Evolutionary conservation across 2,888 invertebrate species (phyloP).

Genomic region (Dolichomitus sp.): DNA sequence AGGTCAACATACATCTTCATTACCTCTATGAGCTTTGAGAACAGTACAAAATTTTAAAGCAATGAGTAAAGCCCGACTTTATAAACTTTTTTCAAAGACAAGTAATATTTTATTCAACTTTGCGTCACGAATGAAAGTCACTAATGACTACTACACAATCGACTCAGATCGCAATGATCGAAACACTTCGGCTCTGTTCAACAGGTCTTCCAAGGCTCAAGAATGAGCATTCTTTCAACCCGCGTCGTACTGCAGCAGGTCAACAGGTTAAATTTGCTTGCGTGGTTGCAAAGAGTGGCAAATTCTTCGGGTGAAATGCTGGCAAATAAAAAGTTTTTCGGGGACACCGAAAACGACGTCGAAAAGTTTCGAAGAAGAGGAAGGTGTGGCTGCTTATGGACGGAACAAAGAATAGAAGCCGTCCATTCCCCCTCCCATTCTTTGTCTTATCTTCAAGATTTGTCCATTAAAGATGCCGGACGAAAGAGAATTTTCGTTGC

Average conservation of each 20-base stretch:
- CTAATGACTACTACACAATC: neutral
- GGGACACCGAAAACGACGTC: constrained; percentile 16
- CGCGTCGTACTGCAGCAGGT: constrained; percentile 24
- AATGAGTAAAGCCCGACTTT: too few species aligned
- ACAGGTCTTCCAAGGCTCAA: constrained; percentile 50
- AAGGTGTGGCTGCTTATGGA: constrained; percentile 41
- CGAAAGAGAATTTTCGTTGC: constrained; percentile 22
- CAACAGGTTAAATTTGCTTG: constrained; percentile 68
- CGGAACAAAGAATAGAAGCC: constrained; percentile 5
- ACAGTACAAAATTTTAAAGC: too few species aligned
- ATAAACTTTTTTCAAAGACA: too few species aligned
- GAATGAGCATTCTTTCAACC: constrained; percentile 45
- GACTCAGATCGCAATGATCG: constrained; percentile 4
- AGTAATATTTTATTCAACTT: too few species aligned
- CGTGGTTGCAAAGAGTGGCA: constrained; percentile 46
- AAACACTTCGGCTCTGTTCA: constrained; percentile 29
- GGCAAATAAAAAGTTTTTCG: constrained; percentile 60
- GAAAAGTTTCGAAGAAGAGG: constrained; percentile 34
- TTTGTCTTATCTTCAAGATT: constrained; percentile 26
- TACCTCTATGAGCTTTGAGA: too few species aligned
- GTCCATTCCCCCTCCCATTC: constrained; percentile 9
- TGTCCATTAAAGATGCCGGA: constrained; percentile 31
- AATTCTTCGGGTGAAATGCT: constrained; percentile 60
- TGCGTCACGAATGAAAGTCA: too few species aligned
- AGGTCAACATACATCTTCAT: too few species aligned